Base-by-base conservation (phyloP, 2,888 invertebrate species). In the Lasius platythorax region DNA sequence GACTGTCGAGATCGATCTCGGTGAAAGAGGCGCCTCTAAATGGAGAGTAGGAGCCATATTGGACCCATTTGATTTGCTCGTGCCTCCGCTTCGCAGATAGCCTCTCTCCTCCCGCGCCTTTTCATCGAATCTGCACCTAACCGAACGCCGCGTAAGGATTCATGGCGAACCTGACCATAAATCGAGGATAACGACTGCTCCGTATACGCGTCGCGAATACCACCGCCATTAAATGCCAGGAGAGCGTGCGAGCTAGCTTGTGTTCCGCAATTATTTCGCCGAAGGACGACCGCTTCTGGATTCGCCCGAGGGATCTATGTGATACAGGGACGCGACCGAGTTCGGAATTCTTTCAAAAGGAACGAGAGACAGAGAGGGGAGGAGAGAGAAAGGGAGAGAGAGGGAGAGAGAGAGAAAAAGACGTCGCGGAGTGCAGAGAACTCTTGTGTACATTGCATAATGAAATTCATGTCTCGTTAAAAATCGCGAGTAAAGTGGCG, bases 101-200 rank as follows among this genome's bases (percentile, higher is more conserved):
- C 37, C 11, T 3, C 53, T 61, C 64, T 11, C 15, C 70, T 50
- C 53, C 73, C 40, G 58, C 74, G 33, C 76, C 82, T 87, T 84
- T 86, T 84, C 81, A 66, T 67, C 78, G 76, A 53, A 84, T 75
- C 85, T 82, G 78, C 78, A 83, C 23, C 90, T 84, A 87, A 87
- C 86, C 83, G 75, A 86, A 84, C 82, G 72, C 89, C 90, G 87
- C 91, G 92, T 92, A 92, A 93, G 92, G 92, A 93, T 93, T 93
- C 93, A 91, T 92, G 91, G 89, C 92, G 88, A 89, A 89, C 84
- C 85, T 85, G 87, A 74, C 89, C 91, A 91, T 92, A 92, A 92
- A 92, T 92, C 92, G 92, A 92, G 90, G 89, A 93, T 93, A 92
- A 92, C 92, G 92, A 92, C 91, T 90, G 89, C 88, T 83, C 89